Base-by-base conservation (phyloP, 2,888 invertebrate species). In the Bombylius discolor region DNA sequence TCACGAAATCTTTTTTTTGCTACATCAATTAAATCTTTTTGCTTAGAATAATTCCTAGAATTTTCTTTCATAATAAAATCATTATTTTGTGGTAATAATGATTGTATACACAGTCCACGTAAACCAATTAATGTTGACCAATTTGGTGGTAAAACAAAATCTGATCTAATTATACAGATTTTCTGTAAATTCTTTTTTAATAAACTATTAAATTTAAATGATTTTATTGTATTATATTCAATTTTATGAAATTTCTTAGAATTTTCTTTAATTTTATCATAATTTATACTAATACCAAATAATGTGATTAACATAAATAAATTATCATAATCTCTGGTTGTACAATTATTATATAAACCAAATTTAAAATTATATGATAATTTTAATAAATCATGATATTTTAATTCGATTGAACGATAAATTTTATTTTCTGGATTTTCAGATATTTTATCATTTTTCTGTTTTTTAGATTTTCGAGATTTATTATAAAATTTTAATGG, bases 51-150 rank as follows among this genome's bases (percentile, higher is more conserved):
- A 23, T 23, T 23, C 3, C 23, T 23, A 3, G 1, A 23, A 4
- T 47, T 45, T 7, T 14, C 7, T 44, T 44, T 48, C 48, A 44
- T 5, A 47, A 8, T 1, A 14, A 31, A 9, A 47, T 47, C 46
- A 45, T 51, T 34, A 2, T 47, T 45, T 13, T 49, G 42, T 11
- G 42, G 45, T 42, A 31, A 23, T 42, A 31, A 23, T 12, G 8
- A 23, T 23, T 65, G 61, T 53, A 72, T 66, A 52, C 70, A 70
- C 1, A 72, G 47, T 4, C 68, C 67, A 0, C 73, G 68, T 36
- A 73, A 67, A 0, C 67, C 72, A 58, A 72, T 62, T 53, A 68
- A 62, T 4, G 70, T 68, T 6, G 66, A 64, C 65, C 66, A 72
- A 58, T 61, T 73, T 3, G 71, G 67, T 7, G 71, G 68, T 51